A percentile compares a stretch with the other conserved stretches of the same genome.
Evolutionary conservation across 2,113 vertebrate species (phyloP).

Genomic region (Ornithorhynchus anatinus): DNA sequence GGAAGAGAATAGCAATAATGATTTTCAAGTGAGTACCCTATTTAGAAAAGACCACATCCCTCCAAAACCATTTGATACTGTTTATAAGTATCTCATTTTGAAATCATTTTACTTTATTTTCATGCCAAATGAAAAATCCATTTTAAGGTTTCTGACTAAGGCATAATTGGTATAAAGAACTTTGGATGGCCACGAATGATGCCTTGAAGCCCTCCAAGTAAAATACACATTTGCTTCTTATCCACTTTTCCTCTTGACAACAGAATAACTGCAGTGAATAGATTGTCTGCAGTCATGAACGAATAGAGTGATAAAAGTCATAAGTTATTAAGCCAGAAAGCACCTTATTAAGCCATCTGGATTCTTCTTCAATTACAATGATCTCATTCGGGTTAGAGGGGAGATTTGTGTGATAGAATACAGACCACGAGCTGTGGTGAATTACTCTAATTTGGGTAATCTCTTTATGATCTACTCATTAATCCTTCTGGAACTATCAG

Average conservation of each 20-base stretch:
- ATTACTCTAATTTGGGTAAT: neutral
- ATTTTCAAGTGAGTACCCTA: neutral
- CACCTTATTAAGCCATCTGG: neutral
- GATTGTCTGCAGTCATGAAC: neutral
- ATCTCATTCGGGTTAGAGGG: neutral
- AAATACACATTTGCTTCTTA: neutral
- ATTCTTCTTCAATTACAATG: neutral
- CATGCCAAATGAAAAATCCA: too few species aligned
- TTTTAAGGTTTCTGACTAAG: too few species aligned
- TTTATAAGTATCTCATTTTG: too few species aligned
- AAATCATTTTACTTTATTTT: too few species aligned
- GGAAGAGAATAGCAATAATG: neutral
- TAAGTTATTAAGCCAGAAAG: neutral
- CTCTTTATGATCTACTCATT: neutral
- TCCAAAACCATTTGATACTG: too few species aligned
- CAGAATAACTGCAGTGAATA: neutral
- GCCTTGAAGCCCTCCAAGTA: neutral
- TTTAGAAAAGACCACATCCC: neutral
- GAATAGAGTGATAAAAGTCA: neutral
- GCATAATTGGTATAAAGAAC: neutral
- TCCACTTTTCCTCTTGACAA: slow-evolving; percentile 5
- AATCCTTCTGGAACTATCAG: too few species aligned
- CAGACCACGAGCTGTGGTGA: neutral
- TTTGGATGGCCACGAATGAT: neutral
- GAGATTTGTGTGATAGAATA: neutral